Evolutionary conservation across 2,113 vertebrate species (phyloP), one percentile per base, ranked within the genome.

Genomic region (Penelope pileata): DNA sequence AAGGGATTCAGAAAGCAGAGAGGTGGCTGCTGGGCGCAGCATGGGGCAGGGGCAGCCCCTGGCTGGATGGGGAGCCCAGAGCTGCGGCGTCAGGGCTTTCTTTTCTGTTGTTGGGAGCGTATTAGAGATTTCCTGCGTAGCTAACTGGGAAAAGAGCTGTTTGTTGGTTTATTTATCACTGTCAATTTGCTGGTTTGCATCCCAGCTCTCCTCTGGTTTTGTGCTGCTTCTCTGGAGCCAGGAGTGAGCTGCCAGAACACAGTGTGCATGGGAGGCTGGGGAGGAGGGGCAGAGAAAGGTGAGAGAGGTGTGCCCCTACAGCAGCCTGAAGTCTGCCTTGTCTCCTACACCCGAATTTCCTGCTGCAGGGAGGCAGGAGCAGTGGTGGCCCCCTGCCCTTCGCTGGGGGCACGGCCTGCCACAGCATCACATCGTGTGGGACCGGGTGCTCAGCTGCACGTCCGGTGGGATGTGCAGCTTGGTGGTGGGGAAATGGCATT

Each of bases 371-470:
- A 6, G 34, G 30, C 27, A 48, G 74, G 42, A 10, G 1, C 14
- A 43, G 80, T 38, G 53, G 56, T 60, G 66, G 8, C 88, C 29
- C 34, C 1, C 29, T 5, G 40, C 43, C 73, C 34, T 1, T 13
- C 83, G 18, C 34, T 6, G 1, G 30, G 29, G 29, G 17, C 15
- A 0, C 4, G 16, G 7, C 48, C 59, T 56, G 56, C 19, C 0
- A 6, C 10, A 80, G 67, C 2, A 0, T 10, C 2, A 21, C 59
- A 1, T 34, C 0, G 0, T 1, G 7, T 16, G 43, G 53, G 53
- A 22, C 27, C 0, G 0, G 27, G 1, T 2, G 48, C 48, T 29
- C 38, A 21, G 17, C 60, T 32, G 12, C 2, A 50, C 7, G 3
- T 7, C n/a, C 73, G 12, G 62, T 1, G 1, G 24, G 21, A 42